These are phyloP conservation scores for Sphenopsis melanotis DNA, from an alignment of 2,797 vertebrate species.

Conservation along the genomic window DNA sequence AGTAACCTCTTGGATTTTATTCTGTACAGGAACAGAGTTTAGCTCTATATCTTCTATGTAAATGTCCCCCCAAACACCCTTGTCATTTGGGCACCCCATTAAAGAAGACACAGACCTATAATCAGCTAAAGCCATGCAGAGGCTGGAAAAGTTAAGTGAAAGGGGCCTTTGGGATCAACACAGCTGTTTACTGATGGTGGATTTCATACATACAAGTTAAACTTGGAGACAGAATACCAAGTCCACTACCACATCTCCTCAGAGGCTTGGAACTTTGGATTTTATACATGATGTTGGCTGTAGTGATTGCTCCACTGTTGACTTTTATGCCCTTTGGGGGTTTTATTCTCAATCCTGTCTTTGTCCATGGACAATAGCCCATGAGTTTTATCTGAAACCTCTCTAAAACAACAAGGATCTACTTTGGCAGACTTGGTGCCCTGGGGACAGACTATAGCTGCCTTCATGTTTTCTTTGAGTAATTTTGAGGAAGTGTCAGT, in stretches of 20 bases:
- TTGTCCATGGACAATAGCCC: slow-evolving; percentile 18
- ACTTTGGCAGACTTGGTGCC: slow-evolving; percentile 47
- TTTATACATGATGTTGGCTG: slow-evolving; percentile 35
- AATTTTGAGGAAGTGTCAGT: slow-evolving; percentile 57
- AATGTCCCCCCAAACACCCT: slow-evolving; percentile 10
- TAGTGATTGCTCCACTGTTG: slow-evolving; percentile 25
- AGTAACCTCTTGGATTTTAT: slow-evolving; percentile 49
- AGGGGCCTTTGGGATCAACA: slow-evolving; percentile 47
- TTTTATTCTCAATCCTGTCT: slow-evolving; percentile 43
- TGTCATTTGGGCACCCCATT: background rate
- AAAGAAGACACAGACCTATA: slow-evolving; percentile 49
- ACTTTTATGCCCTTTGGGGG: background rate
- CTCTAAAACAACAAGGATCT: slow-evolving; percentile 43
- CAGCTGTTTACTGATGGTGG: slow-evolving; percentile 36
- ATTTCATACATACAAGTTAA: slow-evolving; percentile 46
- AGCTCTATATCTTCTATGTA: slow-evolving; percentile 44
- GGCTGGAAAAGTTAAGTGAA: slow-evolving; percentile 36
- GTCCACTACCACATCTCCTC: slow-evolving; percentile 37
- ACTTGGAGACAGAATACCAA: slow-evolving; percentile 27
- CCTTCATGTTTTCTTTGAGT: slow-evolving; percentile 50
- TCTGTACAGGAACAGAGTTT: slow-evolving; percentile 53
- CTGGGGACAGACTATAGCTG: slow-evolving; percentile 42
- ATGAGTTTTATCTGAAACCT: slow-evolving; percentile 25
- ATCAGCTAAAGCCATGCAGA: slow-evolving; percentile 56
- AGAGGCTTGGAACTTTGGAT: slow-evolving; percentile 27